A percentile compares a stretch with the other conserved stretches of the same genome.
Conservation (phyloP, 2,888 invertebrate species). For the Aphidoletes aphidimyza region DNA sequence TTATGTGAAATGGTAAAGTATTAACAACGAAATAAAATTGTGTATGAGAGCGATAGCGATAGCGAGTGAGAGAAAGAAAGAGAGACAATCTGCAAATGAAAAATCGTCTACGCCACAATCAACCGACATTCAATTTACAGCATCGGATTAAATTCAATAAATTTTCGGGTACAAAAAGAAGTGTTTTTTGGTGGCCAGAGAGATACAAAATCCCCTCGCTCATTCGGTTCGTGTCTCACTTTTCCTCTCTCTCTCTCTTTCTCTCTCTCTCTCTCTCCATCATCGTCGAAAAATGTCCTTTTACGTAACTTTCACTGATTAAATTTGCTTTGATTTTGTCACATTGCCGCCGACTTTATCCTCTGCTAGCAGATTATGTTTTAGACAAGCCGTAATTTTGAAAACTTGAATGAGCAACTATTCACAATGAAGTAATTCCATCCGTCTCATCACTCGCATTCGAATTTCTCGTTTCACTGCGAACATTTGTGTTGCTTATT, state of each 20-base stretch:
- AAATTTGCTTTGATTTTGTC: constrained; percentile 32
- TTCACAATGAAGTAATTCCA: background rate
- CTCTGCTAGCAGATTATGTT: background rate
- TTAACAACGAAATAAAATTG: background rate
- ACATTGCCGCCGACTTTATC: background rate
- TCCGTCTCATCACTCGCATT: background rate
- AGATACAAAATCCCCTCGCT: background rate
- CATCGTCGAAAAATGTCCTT: background rate
- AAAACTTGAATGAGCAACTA: constrained; percentile 37
- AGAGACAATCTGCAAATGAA: background rate
- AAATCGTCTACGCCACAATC: background rate
- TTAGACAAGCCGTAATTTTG: constrained; percentile 18
- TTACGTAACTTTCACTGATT: constrained; percentile 14
- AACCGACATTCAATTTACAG: background rate
- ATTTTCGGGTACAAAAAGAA: constrained; percentile 5
- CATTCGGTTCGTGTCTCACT: too few relatives aligned
- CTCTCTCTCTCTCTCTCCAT: too few relatives aligned
- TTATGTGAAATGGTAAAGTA: too few relatives aligned
- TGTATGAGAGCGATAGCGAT: too few relatives aligned
- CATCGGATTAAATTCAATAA: background rate
- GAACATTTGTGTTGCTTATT: background rate
- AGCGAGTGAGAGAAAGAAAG: background rate
- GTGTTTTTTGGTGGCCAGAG: background rate
- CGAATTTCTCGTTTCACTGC: background rate
- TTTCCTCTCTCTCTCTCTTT: too few relatives aligned